These are phyloP conservation scores for Myrmecophaga tridactyla DNA, from an alignment of 2,113 vertebrate genomes.

Conservation along the genomic window DNA sequence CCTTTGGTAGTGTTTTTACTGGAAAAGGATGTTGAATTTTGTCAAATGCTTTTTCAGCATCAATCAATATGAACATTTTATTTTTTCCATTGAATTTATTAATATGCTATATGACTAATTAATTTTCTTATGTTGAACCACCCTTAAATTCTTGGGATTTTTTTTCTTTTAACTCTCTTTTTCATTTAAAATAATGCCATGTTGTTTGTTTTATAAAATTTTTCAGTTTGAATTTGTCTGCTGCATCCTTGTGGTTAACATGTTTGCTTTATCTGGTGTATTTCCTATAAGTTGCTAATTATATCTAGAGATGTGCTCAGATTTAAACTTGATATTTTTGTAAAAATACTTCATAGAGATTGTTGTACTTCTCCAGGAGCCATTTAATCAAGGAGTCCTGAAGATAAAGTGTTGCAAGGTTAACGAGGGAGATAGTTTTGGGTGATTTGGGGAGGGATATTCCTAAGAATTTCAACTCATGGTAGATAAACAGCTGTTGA, in stretches of 20 bases:
- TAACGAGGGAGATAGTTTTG: neutral
- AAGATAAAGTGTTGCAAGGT: neutral
- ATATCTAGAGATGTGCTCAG: neutral
- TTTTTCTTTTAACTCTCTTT: neutral
- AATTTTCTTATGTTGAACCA: too few species aligned
- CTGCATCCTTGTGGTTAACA: neutral
- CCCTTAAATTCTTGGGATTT: neutral
- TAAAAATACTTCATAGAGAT: neutral
- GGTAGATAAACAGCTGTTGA: neutral
- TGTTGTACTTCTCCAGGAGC: neutral
- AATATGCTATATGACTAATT: too few species aligned
- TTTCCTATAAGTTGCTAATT: neutral
- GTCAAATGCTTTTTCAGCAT: too few species aligned
- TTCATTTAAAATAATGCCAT: too few species aligned
- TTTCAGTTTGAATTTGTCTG: slow-evolving; percentile 14
- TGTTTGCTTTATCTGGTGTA: neutral
- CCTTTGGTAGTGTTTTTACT: too few species aligned
- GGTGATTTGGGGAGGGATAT: neutral
- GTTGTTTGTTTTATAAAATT: neutral
- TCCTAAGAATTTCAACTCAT: neutral
- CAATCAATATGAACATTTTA: too few species aligned
- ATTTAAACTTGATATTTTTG: slow-evolving; percentile 11
- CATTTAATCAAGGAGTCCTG: neutral
- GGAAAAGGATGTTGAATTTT: too few species aligned
- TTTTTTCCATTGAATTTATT: too few species aligned